These are phyloP conservation scores for Xiphophorus maculatus DNA, from an alignment of 2,113 vertebrate genomes.

Conservation along the genomic window DNA sequence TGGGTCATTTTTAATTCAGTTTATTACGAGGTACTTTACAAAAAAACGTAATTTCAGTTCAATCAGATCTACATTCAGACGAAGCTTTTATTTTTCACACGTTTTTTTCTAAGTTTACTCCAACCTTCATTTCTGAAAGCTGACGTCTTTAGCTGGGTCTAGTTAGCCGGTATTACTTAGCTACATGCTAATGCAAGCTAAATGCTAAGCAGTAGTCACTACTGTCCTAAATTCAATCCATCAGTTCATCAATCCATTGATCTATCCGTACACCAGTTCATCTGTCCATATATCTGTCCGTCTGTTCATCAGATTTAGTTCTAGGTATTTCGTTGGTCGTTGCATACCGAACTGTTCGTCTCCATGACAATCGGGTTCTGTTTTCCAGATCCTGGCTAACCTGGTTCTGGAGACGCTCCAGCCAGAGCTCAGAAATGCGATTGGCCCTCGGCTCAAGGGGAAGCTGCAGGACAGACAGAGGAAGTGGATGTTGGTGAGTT, in stretches of 20 bases:
- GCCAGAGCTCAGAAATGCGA: conserved; percentile 85
- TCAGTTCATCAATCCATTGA: too few relatives aligned
- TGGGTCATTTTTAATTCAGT: too few relatives aligned
- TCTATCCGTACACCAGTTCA: too few relatives aligned
- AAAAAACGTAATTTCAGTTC: too few relatives aligned
- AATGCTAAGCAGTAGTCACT: too few relatives aligned
- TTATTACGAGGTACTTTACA: too few relatives aligned
- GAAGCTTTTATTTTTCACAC: not conserved
- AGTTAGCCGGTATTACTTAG: too few relatives aligned
- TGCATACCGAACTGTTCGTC: not conserved
- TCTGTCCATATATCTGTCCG: not conserved
- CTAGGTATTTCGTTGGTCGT: not conserved
- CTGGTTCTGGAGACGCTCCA: conserved; percentile 96
- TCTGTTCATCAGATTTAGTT: not conserved
- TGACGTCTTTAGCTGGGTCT: not conserved
- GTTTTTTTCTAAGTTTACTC: not conserved
- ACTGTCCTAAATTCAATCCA: too few relatives aligned
- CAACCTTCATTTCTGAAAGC: not conserved
- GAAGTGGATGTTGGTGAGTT: conserved; percentile 91
- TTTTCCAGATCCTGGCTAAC: conserved; percentile 89
- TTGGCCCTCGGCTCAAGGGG: conserved; percentile 89
- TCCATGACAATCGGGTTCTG: not conserved
- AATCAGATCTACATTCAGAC: too few relatives aligned
- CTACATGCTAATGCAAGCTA: too few relatives aligned
- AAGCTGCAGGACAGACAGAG: conserved; percentile 90